Evolutionary conservation across 2,797 vertebrate genomes (phyloP), one percentile per base, ranked within the genome.

Genomic region (Merluccius polli): DNA sequence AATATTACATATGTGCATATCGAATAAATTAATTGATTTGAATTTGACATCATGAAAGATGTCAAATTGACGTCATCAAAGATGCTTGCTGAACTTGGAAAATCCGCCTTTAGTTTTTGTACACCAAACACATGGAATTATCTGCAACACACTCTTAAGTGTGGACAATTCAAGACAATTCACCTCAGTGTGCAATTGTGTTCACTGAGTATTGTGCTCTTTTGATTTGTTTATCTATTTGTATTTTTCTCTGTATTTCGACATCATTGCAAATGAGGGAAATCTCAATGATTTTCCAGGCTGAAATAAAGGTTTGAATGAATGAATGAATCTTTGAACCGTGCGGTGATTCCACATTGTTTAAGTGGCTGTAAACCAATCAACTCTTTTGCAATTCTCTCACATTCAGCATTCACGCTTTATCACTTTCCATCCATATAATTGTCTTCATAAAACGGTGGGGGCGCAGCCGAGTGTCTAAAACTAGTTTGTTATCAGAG

Each of bases 391-490:
- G 78, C 69, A 73, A 74, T 4, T 32, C 18, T 72, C 31, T 30
- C 71, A 2, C 71, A 77, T 36, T 77, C 67, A 11, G 74, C 69
- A 75, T 73, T 44, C 72, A 1, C 74, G 7, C 71, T 85, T 85
- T 83, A 75, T 24, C 75, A 67, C 74, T 69, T 24, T 41, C 2
- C 12, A 24, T 71, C 68, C 78, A 80, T 83, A 84, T 86, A 85
- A 78, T 71, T 0, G 16, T 21, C 35, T 52, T 79, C 75, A 84
- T 78, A 81, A 82, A 79, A 70, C 41, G 7, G 13, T 30, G 38
- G 21, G 65, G 72, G 79, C 13, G 73, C 35, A 31, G 48, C 48
- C 75, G 81, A 77, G 1, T 38, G 67, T 9, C 27, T 16, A 12
- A 35, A 21, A 33, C 15, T 24, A 70, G n/a, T 59, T 59, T n/a